Conservation (phyloP, 2,888 invertebrate genomes). For the Strigamia transsilvanica region DNA sequence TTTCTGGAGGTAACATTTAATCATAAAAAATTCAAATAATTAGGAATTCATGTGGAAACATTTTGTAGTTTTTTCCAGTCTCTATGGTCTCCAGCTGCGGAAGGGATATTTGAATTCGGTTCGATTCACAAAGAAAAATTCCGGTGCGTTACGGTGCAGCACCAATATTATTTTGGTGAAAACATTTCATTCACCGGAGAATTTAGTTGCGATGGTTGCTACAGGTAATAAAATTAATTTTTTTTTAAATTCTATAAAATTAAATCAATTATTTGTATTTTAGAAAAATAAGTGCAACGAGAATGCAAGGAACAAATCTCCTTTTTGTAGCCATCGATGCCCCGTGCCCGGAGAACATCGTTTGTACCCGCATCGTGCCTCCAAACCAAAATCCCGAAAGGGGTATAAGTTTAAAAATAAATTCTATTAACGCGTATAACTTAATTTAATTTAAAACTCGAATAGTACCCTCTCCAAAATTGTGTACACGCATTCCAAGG, state of each 20-base stretch:
- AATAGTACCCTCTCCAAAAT: not conserved
- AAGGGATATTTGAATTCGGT: slow-evolving; percentile 17
- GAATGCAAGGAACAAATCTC: slow-evolving; percentile 39
- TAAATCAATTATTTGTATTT: not conserved
- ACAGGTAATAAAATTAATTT: not conserved
- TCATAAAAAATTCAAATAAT: too few relatives aligned
- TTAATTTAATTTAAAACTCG: not conserved
- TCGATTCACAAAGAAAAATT: slow-evolving; percentile 1
- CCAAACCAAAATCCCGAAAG: slow-evolving; percentile 1
- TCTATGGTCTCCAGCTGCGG: not conserved
- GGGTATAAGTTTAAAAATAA: not conserved
- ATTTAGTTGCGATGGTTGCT: not conserved
- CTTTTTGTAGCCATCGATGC: slow-evolving; percentile 39
- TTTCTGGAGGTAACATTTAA: slow-evolving; percentile 16
- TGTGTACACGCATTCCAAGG: slow-evolving; percentile 16
- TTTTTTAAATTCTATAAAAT: too few relatives aligned
- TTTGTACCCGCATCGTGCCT: slow-evolving; percentile 1
- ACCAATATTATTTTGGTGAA: slow-evolving; percentile 24
- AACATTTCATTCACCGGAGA: not conserved
- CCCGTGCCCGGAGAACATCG: not conserved
- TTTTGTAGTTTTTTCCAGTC: slow-evolving; percentile 1
- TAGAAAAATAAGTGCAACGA: slow-evolving; percentile 49
- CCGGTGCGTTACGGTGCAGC: not conserved
- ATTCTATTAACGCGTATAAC: not conserved
- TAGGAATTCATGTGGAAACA: too few relatives aligned